Conservation (phyloP, 2,797 vertebrate species). For the Tragelaphus eurycerus region DNA sequence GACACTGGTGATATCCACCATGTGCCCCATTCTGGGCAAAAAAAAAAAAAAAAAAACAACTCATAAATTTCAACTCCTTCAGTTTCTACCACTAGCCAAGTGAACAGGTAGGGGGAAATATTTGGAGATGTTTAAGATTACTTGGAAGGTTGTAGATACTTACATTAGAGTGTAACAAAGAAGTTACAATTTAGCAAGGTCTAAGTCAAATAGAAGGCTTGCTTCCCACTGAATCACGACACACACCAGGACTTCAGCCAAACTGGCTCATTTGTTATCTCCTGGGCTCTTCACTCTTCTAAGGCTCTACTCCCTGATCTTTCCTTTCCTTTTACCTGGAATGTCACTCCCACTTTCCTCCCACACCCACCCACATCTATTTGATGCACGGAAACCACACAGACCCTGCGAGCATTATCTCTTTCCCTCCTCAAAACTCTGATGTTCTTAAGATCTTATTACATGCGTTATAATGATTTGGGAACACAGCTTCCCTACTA, state of each 20-base stretch:
- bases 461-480: not conserved
- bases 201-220: not conserved
- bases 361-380: not conserved
- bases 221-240: not conserved
- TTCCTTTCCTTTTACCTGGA: not conserved
- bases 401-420: not conserved
- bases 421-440: not conserved
- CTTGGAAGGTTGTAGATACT: not conserved
- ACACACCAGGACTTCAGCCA: not conserved
- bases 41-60: conserved; percentile 3
- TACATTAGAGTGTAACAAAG: not conserved
- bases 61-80: not conserved
- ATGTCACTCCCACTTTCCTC: not conserved
- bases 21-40: not conserved
- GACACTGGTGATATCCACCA: not conserved
- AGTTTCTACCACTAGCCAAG: not conserved
- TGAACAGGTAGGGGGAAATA: not conserved
- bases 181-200: not conserved
- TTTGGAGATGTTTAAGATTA: not conserved
- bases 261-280: not conserved
- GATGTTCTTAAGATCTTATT: not conserved
- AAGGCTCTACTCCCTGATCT: not conserved
- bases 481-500: not conserved
- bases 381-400: not conserved
- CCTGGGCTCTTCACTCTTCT: not conserved